Evolutionary conservation across 1,140 invertebrate species (phyloP).

Genomic region (Dinoponera quadriceps): DNA sequence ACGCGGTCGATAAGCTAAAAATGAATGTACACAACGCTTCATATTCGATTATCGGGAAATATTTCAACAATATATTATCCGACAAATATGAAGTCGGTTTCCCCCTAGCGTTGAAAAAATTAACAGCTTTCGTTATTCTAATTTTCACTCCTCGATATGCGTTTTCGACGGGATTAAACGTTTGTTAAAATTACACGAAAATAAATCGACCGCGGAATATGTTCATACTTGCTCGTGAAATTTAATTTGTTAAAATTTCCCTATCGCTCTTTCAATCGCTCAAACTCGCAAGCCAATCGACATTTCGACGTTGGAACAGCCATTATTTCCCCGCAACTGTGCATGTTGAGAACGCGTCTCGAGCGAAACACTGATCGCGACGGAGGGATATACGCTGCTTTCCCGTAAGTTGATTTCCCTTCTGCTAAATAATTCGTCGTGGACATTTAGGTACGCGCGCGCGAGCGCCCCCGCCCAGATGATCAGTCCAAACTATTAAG

Average conservation of each 20-base stretch:
- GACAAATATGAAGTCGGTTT: no score
- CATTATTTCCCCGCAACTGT: background rate
- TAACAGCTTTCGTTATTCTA: no score
- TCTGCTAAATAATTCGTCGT: slow-evolving; percentile 69
- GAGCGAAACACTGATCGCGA: background rate
- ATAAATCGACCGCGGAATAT: no score
- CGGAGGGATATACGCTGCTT: background rate
- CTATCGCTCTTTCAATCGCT: background rate
- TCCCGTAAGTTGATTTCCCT: slow-evolving; percentile 67
- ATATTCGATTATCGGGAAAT: no score
- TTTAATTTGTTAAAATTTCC: slow-evolving; percentile 2
- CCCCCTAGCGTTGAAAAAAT: no score
- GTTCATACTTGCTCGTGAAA: background rate
- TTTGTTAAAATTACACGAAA: background rate
- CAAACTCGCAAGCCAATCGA: background rate
- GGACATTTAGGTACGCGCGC: slow-evolving; percentile 61
- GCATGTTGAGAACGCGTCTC: slow-evolving; percentile 3
- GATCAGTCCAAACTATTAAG: slow-evolving; percentile 74
- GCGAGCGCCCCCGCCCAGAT: slow-evolving; percentile 44
- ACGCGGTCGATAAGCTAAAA: background rate
- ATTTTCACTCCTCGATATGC: no score
- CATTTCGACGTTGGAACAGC: background rate
- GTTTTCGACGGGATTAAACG: background rate
- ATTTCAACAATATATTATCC: no score
- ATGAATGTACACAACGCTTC: no score